Percentiles rank a stretch among this genome's conserved stretches.
These are phyloP conservation scores for Picathartes gymnocephalus DNA, from an alignment of 2,113 vertebrate species.

Conservation along the genomic window DNA sequence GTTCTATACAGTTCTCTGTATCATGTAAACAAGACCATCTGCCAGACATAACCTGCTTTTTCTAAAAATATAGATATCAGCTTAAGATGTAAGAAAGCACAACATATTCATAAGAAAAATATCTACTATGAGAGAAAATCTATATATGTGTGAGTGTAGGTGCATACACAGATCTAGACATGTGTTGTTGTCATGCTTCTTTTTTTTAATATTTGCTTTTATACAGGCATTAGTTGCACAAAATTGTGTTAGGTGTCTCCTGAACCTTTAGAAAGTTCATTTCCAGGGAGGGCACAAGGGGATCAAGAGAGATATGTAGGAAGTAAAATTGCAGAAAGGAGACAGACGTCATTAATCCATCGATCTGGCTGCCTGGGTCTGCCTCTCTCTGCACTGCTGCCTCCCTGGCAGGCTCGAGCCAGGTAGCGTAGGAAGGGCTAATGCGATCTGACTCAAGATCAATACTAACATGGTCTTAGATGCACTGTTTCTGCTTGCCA, in stretches of 20 bases:
- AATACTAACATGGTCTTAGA: conserved; percentile 66
- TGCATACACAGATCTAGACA: not conserved
- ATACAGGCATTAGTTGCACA: not conserved
- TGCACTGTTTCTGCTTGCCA: conserved; percentile 55
- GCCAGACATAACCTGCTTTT: not conserved
- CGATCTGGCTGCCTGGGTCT: conserved; percentile 32
- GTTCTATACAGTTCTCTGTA: not conserved
- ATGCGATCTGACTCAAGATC: conserved; percentile 67
- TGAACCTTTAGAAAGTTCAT: not conserved
- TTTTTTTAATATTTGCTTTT: not conserved
- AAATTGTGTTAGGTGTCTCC: not conserved
- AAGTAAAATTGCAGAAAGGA: conserved; percentile 46
- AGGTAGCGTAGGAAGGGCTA: conserved; percentile 32
- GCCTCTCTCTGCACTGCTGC: conserved; percentile 48
- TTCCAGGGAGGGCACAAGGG: not conserved
- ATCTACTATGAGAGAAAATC: not conserved
- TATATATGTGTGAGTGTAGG: not conserved
- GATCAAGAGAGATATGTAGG: not conserved
- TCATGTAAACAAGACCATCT: not conserved
- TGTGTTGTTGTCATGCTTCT: not conserved
- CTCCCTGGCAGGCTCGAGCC: conserved; percentile 42
- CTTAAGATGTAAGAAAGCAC: not conserved
- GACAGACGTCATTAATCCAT: conserved; percentile 63
- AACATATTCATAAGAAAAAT: not conserved
- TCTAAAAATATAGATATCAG: not conserved